Evolutionary conservation across 2,113 vertebrate genomes (phyloP).

Genomic region (Cisticola juncidis): DNA sequence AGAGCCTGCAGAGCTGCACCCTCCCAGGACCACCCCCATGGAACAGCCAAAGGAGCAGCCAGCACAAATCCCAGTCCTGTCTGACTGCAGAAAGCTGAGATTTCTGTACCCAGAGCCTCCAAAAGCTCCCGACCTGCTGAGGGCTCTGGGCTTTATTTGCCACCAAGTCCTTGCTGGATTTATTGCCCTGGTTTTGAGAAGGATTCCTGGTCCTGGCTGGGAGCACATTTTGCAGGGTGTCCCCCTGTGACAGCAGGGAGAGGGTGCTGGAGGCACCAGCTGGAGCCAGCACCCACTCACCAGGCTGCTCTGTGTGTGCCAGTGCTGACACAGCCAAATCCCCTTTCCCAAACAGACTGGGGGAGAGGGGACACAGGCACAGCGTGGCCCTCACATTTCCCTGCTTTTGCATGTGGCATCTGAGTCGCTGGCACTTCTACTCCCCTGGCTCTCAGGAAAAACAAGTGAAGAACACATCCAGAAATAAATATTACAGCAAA

Average conservation of each 20-base stretch:
- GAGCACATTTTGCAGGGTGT: not conserved
- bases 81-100: fast-evolving
- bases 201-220: not conserved
- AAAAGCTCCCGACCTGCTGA: not conserved
- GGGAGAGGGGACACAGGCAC: too few species aligned
- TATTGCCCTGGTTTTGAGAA: not conserved
- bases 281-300: not conserved
- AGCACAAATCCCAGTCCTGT: not conserved
- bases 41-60: not conserved
- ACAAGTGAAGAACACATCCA: not conserved
- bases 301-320: not conserved
- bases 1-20: not conserved
- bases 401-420: fast-evolving
- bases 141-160: not conserved
- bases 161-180: not conserved
- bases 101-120: not conserved
- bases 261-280: not conserved
- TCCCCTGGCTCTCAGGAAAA: not conserved
- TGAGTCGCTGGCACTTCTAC: not conserved
- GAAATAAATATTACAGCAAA: not conserved
- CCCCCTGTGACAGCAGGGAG: not conserved
- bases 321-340: not conserved
- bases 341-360: not conserved
- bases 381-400: fast-evolving
- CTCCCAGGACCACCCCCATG: not conserved